Base-by-base conservation (phyloP, 2,797 vertebrate genomes). In the Gila robusta region DNA sequence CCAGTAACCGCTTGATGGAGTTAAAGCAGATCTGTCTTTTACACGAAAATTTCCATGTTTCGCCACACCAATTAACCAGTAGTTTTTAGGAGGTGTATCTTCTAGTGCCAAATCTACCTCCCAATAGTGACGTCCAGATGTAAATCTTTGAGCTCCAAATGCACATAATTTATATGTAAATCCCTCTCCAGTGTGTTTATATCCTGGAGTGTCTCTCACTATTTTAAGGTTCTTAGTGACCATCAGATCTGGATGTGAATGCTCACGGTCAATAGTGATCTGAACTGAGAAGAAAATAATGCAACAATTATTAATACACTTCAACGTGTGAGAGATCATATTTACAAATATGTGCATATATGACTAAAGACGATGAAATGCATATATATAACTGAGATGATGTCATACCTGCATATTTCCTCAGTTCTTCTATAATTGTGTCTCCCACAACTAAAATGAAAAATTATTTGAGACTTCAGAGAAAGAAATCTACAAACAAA, bases 11-110 rank as follows among this genome's bases (percentile, higher is more conserved):
- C 86, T 62, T 0, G 79, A 82, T 16, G 70, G 32, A 23, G 71
- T 71, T 6, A 89, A 64, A 37, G 49, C 9, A 49, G 0, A 0
- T 32, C 16, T 26, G 1, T 70, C 0, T 0, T 0, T 0, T 0
- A 6, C 0, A 0, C 0, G 0, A 41, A 28, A 14, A 19, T 77
- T 1, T 28, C 23, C 0, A 35, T 0, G 54, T 83, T 44, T 88
- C 44, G 87, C 88, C 11, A 94, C 91, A 52, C 95, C 95, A 2
- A 95, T 67, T 88, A 93, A 90, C 94, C 95, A 95, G 44, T 84
- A 94, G 44, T 0, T 0, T 85, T 95, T 95, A 2, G 16, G 0
- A 0, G 0, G 2, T 0, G 0, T 0, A 0, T 1, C 0, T 0
- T 0, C 0, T 0, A 0, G 0, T 0, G 0, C 0, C 72, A 95